Percentiles rank a stretch among this genome's conserved stretches.
Conservation (phyloP, 2,888 invertebrate genomes). For the Dione vanillae region DNA sequence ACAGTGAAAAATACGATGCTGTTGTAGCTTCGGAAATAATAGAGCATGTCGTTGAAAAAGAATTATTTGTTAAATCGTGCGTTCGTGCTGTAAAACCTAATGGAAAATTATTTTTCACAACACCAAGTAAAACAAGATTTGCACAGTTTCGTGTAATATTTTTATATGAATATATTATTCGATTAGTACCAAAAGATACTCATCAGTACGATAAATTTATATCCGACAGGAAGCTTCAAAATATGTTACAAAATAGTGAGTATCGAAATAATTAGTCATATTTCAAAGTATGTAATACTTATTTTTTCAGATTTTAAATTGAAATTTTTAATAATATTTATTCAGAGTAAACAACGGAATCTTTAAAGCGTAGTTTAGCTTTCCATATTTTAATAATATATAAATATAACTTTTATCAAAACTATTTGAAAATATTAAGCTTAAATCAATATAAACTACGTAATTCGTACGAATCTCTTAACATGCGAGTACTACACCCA, state of each 20-base stretch:
- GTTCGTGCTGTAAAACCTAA: constrained; percentile 87
- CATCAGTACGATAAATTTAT: constrained; percentile 97
- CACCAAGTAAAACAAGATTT: constrained; percentile 84
- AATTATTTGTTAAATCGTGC: constrained; percentile 88
- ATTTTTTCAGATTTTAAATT: too few species aligned
- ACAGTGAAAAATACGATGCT: constrained; percentile 86
- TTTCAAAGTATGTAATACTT: too few species aligned
- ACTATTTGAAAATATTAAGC: too few species aligned
- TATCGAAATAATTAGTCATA: too few species aligned
- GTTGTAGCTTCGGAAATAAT: constrained; percentile 95
- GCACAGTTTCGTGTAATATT: constrained; percentile 88
- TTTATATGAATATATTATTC: constrained; percentile 90
- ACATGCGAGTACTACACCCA: too few species aligned
- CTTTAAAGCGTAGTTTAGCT: too few species aligned
- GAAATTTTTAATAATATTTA: too few species aligned
- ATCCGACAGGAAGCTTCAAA: constrained; percentile 89
- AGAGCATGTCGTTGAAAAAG: constrained; percentile 92
- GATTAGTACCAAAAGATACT: constrained; percentile 90
- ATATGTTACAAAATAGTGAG: constrained; percentile 89
- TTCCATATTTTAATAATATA: too few species aligned
- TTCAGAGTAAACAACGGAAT: too few species aligned
- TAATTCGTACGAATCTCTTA: too few species aligned
- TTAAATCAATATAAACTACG: too few species aligned
- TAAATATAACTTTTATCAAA: too few species aligned
- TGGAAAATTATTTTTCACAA: constrained; percentile 88